Percentiles rank a stretch among this genome's conserved stretches.
phyloP scores from a whole-genome alignment of 2,888 invertebrate species.

The Sepiola atlantica region DNA sequence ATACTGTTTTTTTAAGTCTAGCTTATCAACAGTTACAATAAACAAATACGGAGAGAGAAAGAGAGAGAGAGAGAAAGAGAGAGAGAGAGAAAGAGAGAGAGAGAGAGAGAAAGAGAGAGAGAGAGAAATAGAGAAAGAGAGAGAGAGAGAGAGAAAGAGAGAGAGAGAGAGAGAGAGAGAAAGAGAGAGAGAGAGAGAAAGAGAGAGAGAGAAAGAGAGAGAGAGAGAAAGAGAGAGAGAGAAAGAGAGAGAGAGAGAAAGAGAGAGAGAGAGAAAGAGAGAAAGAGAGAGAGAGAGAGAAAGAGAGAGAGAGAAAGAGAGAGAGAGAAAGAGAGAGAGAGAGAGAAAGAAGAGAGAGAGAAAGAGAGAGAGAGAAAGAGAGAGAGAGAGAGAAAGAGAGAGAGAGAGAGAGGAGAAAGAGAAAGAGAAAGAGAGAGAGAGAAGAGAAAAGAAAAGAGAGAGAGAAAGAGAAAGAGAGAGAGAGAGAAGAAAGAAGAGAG shows the following conservation, averaged over 20 bases:
- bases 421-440: background rate
- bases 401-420: no score
- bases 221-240: background rate
- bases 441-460: background rate
- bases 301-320: background rate
- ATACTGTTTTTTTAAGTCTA: background rate
- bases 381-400: background rate
- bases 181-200: background rate
- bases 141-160: background rate
- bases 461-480: background rate
- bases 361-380: background rate
- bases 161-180: background rate
- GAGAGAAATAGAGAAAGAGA: background rate
- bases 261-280: background rate
- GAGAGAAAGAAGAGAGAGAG: background rate
- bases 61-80: background rate
- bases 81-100: background rate
- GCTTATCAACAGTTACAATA: background rate
- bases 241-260: background rate
- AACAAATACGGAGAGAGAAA: background rate
- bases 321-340: background rate
- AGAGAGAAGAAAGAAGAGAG: background rate
- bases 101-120: background rate
- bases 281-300: background rate
- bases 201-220: background rate